Evolutionary conservation across 1,140 invertebrate species (phyloP).

Genomic region (Archivesica marissinica): DNA sequence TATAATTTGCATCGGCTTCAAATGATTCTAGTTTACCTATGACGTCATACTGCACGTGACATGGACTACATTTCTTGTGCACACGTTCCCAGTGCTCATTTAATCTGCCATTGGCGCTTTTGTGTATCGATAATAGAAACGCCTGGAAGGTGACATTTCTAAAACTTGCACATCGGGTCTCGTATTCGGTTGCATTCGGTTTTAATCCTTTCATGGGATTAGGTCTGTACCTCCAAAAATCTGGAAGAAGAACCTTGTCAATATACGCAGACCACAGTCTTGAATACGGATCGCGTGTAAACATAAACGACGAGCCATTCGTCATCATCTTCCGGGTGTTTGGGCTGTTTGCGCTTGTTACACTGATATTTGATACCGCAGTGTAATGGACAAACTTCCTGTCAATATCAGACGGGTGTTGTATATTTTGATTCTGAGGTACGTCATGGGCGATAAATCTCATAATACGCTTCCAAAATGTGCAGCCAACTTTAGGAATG

Average conservation of each 20-base stretch:
- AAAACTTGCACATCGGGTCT: slow-evolving; percentile 59
- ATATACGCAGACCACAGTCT: slow-evolving; percentile 69
- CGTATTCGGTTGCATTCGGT: slow-evolving; percentile 6
- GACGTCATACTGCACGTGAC: slow-evolving; percentile 48
- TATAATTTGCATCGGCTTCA: slow-evolving; percentile 25
- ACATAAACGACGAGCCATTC: slow-evolving; percentile 57
- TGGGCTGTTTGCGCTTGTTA: neutral
- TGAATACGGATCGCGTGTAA: slow-evolving; percentile 66
- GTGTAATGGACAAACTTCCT: slow-evolving; percentile 31
- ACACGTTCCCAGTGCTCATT: slow-evolving; percentile 66
- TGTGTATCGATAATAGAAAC: slow-evolving; percentile 59
- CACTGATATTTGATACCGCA: neutral
- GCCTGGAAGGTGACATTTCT: slow-evolving; percentile 67
- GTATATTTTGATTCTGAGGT: neutral
- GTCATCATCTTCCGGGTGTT: neutral
- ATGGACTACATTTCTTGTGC: slow-evolving; percentile 61
- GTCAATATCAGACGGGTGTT: slow-evolving; percentile 30
- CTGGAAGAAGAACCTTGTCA: slow-evolving; percentile 67
- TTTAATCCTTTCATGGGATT: neutral
- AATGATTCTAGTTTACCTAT: slow-evolving; percentile 57
- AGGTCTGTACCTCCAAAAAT: slow-evolving; percentile 53
- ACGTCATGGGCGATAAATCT: slow-evolving; percentile 6
- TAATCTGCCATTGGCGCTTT: neutral
- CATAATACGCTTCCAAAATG: slow-evolving; percentile 35
- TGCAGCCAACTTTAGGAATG: slow-evolving; percentile 47